These are phyloP conservation scores for Myiagra hebetior DNA, from an alignment of 2,113 vertebrate genomes.

Conservation along the genomic window DNA sequence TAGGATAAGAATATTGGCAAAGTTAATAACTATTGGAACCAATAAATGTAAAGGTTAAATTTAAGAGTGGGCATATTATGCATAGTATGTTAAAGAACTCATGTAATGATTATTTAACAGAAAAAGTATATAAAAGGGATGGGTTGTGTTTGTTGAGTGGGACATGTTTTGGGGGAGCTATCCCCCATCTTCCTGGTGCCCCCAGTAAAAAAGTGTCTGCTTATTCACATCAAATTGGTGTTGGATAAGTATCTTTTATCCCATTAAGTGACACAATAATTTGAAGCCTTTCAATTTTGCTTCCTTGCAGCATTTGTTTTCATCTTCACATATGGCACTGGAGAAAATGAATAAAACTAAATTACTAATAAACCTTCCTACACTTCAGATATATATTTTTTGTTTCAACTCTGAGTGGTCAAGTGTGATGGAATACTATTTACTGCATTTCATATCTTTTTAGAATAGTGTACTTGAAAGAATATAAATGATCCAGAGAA, in stretches of 20 bases:
- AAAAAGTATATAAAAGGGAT: neutral
- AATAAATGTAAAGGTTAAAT: neutral
- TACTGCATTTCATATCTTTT: neutral
- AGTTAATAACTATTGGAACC: neutral
- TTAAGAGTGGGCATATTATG: neutral
- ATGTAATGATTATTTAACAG: neutral
- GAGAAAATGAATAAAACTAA: neutral
- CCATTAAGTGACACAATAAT: neutral
- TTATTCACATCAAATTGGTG: neutral
- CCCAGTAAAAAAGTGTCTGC: neutral
- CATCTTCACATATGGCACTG: neutral
- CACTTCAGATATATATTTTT: neutral
- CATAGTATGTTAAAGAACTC: neutral
- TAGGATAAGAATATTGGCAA: neutral
- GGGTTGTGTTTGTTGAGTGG: neutral
- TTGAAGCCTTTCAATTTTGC: neutral
- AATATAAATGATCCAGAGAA: neutral
- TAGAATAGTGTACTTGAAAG: neutral
- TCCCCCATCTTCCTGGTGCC: accelerated
- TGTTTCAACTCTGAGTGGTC: neutral
- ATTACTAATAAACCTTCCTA: neutral
- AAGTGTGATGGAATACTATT: neutral
- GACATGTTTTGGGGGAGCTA: neutral
- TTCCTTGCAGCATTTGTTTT: neutral
- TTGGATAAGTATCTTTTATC: neutral